Base-by-base conservation (phyloP, 2,888 invertebrate genomes). In the Microplitis manilae region DNA sequence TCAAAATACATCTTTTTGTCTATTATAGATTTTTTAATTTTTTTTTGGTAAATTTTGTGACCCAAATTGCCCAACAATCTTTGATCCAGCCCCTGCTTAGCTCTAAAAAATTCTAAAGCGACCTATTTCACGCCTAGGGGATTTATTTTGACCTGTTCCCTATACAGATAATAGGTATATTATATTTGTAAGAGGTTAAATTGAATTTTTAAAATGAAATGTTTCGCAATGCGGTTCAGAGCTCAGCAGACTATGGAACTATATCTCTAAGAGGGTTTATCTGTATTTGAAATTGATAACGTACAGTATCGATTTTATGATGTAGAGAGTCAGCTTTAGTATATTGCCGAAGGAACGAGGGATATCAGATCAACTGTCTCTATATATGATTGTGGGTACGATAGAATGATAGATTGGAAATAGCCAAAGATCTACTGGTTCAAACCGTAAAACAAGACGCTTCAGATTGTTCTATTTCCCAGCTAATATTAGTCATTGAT, bases 271-370 rank as follows among this genome's bases (percentile, higher is more conserved):
- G 13, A 65, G 65, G 80, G 85, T 84, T 85, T 86, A 87, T 88
- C 86, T 84, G 83, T 86, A 85, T 85, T 81, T 83, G 76, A 82
- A 84, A 86, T 86, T 85, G 85, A 83, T 87, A 84, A 85, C 82
- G 81, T 8, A 5, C 81, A 79, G 82, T 80, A 86, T 87, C 85
- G 85, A 86, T 87, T 82, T 77, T 79, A 77, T 82, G 79, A 84
- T 81, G 79, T 81, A 81, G 41, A 73, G 77, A 61, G 15, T 73
- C 68, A 67, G 74, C 68, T 68, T 68, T 74, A 59, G 70, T 50
- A 7, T 8, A 17, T n/a, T 15, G 15, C 65, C 38, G 65, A 65
- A 65, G 38, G 30, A 65, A 61, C 4, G 38, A 38, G 20, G 65
- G 38, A 20, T 30, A 30, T 65, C 38, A 20, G 65, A 65, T 65